Conservation (phyloP, 2,888 invertebrate genomes). For the Bugula neritina region DNA sequence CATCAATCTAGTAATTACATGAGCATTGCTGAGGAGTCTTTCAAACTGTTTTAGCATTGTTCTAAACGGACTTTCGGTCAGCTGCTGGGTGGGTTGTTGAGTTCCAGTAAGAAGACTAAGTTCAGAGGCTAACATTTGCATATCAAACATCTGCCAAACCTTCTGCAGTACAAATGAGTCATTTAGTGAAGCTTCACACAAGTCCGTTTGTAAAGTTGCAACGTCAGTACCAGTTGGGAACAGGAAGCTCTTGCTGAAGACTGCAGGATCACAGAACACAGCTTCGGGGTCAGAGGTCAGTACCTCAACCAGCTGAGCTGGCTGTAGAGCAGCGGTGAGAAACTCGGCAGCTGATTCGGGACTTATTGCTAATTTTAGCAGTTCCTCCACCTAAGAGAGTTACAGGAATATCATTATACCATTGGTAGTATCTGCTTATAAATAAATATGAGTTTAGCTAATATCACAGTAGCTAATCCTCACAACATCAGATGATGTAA, state of each 20-base stretch:
- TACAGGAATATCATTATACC: no score
- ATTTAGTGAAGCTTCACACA: constrained; percentile 34
- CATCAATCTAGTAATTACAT: constrained; percentile 7
- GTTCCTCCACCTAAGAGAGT: constrained; percentile 29
- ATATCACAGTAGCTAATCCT: no score
- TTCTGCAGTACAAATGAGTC: constrained; percentile 29
- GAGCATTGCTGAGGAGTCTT: neutral
- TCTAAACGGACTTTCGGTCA: constrained; percentile 13
- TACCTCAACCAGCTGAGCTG: constrained; percentile 34
- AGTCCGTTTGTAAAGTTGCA: constrained; percentile 31
- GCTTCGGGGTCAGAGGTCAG: constrained; percentile 32
- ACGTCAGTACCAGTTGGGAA: constrained; percentile 34
- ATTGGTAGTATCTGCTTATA: no score
- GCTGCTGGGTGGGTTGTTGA: neutral
- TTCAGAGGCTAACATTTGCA: constrained; percentile 26
- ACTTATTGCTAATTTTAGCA: constrained; percentile 32
- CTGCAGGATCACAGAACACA: constrained; percentile 33
- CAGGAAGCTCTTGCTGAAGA: constrained; percentile 34
- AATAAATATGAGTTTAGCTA: no score
- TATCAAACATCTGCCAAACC: constrained; percentile 31
- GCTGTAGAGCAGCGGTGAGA: constrained; percentile 33
- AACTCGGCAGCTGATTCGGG: constrained; percentile 34
- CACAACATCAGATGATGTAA: no score
- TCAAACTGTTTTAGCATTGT: neutral
- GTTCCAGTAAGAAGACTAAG: constrained; percentile 18